These are phyloP conservation scores for Peromyscus melanophrys DNA, from an alignment of 2,797 vertebrate genomes.

Conservation along the genomic window DNA sequence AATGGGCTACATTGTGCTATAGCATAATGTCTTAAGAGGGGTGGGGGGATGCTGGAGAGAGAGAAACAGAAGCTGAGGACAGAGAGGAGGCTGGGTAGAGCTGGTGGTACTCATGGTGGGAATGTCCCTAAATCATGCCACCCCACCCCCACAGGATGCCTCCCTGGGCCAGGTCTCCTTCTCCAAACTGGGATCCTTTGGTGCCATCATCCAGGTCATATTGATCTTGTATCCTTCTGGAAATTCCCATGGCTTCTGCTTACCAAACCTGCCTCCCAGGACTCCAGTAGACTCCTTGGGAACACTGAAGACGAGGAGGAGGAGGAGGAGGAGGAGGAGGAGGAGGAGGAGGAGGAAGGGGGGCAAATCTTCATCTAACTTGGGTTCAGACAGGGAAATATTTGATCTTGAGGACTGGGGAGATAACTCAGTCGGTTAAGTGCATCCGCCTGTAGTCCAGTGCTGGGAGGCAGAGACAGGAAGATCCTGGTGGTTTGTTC, in stretches of 20 bases:
- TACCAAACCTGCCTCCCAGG: not conserved
- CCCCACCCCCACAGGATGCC: constrained; percentile 90
- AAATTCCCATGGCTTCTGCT: constrained; percentile 11
- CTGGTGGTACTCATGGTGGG: not conserved
- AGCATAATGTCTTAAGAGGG: not conserved
- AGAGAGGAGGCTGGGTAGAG: not conserved
- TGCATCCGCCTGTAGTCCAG: not conserved
- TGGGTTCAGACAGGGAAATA: constrained; percentile 48
- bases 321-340: not conserved
- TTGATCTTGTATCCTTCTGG: constrained; percentile 98
- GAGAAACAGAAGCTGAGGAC: not conserved
- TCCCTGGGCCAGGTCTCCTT: constrained; percentile 96
- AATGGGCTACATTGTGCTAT: not conserved
- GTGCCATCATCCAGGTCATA: constrained; percentile 96
- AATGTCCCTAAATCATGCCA: not conserved
- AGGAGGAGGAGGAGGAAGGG: not conserved
- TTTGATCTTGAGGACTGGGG: not conserved
- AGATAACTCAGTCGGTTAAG: not conserved
- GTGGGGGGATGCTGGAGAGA: not conserved
- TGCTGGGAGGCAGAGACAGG: not conserved
- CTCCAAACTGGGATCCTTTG: constrained; percentile 97
- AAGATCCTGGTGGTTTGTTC: not conserved
- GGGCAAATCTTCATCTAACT: not conserved
- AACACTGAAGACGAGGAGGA: not conserved
- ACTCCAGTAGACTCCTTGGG: not conserved